phyloP scores from a whole-genome alignment of 2,888 invertebrate genomes.

The Oligia strigilis region DNA sequence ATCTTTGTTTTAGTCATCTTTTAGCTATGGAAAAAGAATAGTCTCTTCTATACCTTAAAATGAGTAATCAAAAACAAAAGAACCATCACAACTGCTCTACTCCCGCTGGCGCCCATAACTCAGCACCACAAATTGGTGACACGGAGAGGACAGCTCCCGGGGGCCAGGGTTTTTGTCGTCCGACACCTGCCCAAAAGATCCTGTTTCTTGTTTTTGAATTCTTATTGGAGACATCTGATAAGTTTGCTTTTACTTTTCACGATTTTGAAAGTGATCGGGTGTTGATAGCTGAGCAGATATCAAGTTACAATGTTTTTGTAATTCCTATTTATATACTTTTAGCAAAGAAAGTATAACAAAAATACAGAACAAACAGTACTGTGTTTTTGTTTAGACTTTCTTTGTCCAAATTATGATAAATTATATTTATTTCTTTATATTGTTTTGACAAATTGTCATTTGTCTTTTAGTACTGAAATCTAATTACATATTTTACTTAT shows the following conservation, averaged over 20 bases:
- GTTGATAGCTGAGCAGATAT: background rate
- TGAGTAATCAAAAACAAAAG: background rate
- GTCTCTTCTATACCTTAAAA: background rate
- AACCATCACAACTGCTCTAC: background rate
- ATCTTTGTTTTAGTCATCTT: background rate
- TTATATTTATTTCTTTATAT: background rate
- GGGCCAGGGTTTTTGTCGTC: slow-evolving; percentile 82
- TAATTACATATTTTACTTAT: background rate
- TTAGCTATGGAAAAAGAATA: background rate
- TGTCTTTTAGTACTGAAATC: background rate
- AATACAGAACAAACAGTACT: background rate
- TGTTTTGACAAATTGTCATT: background rate
- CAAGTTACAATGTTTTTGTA: background rate
- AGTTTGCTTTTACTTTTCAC: slow-evolving; percentile 65
- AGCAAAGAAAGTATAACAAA: too few relatives aligned
- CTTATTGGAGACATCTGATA: slow-evolving; percentile 78
- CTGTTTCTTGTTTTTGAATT: slow-evolving; percentile 83
- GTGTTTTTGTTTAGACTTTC: background rate
- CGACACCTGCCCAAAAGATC: slow-evolving; percentile 86
- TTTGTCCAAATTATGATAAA: background rate
- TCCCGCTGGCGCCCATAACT: slow-evolving; percentile 61
- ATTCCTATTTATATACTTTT: background rate
- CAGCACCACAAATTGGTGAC: slow-evolving; percentile 67
- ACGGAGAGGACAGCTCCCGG: slow-evolving; percentile 75
- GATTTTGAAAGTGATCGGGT: slow-evolving; percentile 35